Evolutionary conservation across 2,797 vertebrate genomes (phyloP), one percentile per base, ranked within the genome.

Genomic region (Xyrichtys novacula): DNA sequence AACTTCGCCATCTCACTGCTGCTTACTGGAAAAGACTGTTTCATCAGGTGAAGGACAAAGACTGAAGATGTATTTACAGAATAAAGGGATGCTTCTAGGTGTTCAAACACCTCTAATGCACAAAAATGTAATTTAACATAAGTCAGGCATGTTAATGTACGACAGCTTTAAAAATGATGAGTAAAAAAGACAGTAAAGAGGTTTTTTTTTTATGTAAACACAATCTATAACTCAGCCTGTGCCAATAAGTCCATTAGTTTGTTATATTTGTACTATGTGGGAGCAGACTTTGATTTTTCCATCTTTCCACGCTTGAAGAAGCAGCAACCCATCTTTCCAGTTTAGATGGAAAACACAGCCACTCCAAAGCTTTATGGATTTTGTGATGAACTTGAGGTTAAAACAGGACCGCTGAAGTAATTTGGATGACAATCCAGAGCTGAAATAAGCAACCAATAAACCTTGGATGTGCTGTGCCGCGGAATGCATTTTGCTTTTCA

Each of bases 221-320:
- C n/a, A 46, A 59, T 38, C 25, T 19, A 26, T 55, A 26, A 49
- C 22, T 46, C 6, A 25, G 25, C 49, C 1, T 14, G 25, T 4
- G 48, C 29, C 63, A 70, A 40, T 3, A 28, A 23, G 9, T 52
- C 63, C 60, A 65, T 72, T 47, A 29, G 32, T 3, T 47, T 44
- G 11, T 10, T 47, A 28, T 4, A 48, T 44, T 63, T 80, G 67
- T 17, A 57, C 29, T 34, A 49, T 48, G 31, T 31, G 32, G 52
- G 1, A 6, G 15, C 3, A 8, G 29, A 29, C 22, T 28, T 5
- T 42, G 53, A 0, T 46, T 15, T 29, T 22, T 0, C 40, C 10
- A 19, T 16, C 62, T 38, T 76, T 70, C 17, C 3, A 38, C 40
- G 44, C 42, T 28, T 42, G 19, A 43, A 61, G 46, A 56, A 69